Conservation (phyloP, 2,797 vertebrate species). For the Poecilia picta region DNA sequence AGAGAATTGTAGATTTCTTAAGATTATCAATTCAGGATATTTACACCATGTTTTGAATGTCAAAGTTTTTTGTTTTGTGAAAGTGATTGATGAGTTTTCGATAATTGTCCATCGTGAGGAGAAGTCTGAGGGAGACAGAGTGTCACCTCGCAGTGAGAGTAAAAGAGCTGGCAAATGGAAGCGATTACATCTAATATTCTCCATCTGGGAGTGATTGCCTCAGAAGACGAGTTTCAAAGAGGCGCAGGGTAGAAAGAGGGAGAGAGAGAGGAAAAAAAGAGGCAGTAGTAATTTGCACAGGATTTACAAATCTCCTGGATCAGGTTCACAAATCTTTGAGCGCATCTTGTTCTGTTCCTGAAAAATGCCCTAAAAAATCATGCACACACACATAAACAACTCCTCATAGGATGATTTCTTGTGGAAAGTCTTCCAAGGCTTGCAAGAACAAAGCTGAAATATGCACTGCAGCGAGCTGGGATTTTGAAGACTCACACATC, state of each 20-base stretch:
- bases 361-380: constrained; percentile 67
- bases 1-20: constrained; percentile 21
- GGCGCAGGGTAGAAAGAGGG: constrained; percentile 53
- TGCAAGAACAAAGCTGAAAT: constrained; percentile 28
- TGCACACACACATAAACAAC: constrained; percentile 44
- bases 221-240: constrained; percentile 80
- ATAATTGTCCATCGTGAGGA: constrained; percentile 75
- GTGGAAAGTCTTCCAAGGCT: constrained; percentile 15
- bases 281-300: constrained; percentile 78
- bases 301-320: constrained; percentile 82
- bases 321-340: constrained; percentile 71
- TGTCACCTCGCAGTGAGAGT: constrained; percentile 79
- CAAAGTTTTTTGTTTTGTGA: constrained; percentile 37
- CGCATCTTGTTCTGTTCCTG: constrained; percentile 75
- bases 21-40: constrained; percentile 60
- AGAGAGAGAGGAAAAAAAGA: constrained; percentile 53
- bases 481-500: constrained; percentile 51
- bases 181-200: constrained; percentile 83
- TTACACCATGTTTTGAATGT: constrained; percentile 64
- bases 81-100: constrained; percentile 71
- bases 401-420: constrained; percentile 1
- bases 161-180: constrained; percentile 76
- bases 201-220: constrained; percentile 83
- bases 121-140: constrained; percentile 66
- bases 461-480: constrained; percentile 23